Conservation (phyloP, 2,888 invertebrate species). For the Bombylius major region DNA sequence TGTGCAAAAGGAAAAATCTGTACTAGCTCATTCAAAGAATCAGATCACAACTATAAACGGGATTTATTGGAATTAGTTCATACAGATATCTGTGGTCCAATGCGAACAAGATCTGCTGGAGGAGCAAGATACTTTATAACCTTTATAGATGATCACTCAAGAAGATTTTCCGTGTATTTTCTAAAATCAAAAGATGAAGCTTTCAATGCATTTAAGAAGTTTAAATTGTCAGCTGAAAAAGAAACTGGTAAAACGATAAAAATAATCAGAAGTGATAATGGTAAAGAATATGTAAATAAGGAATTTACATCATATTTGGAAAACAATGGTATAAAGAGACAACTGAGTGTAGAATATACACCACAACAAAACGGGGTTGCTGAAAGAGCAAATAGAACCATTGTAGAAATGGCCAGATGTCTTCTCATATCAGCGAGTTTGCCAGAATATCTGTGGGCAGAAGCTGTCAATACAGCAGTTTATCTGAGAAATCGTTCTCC, state of each 20-base stretch:
- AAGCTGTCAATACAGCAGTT: slow-evolving; percentile 14
- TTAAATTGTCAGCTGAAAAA: no score
- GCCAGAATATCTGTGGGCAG: slow-evolving; percentile 18
- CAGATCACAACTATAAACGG: no score
- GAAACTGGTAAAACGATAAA: no score
- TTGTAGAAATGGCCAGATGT: slow-evolving; percentile 20
- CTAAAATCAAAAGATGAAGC: slow-evolving; percentile 13
- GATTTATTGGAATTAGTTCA: neutral
- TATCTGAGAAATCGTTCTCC: slow-evolving; percentile 10
- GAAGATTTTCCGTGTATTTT: slow-evolving; percentile 11
- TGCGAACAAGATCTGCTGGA: slow-evolving; percentile 11
- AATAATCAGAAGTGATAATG: slow-evolving; percentile 11
- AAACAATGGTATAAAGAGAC: slow-evolving; percentile 10
- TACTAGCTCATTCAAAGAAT: slow-evolving; percentile 6
- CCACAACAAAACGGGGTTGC: slow-evolving; percentile 15
- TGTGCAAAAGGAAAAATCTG: no score
- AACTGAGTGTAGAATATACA: slow-evolving; percentile 10
- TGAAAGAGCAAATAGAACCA: slow-evolving; percentile 13
- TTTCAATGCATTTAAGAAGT: slow-evolving; percentile 9
- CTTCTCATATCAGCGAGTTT: slow-evolving; percentile 19
- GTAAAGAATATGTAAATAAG: slow-evolving; percentile 10
- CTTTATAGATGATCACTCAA: slow-evolving; percentile 13
- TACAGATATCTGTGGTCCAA: slow-evolving; percentile 12
- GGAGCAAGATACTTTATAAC: slow-evolving; percentile 14
- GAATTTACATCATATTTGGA: slow-evolving; percentile 10